Evolutionary conservation across 2,888 invertebrate genomes (phyloP).

Genomic region (Digitonthophagus gazella): DNA sequence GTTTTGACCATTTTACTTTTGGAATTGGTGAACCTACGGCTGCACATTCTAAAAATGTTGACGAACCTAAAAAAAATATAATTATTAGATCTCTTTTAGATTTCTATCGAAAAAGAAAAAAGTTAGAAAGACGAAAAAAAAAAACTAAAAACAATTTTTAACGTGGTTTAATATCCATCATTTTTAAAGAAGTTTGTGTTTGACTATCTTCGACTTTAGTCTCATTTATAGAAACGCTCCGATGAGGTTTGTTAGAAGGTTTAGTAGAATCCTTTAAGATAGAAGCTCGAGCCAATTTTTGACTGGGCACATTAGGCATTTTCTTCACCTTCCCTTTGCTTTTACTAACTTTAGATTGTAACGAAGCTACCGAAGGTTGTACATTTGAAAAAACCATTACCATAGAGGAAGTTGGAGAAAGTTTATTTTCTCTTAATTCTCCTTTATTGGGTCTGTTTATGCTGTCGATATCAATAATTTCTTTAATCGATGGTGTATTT

Average conservation of each 20-base stretch:
- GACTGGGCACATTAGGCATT: too few species aligned
- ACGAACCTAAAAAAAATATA: conserved; percentile 56
- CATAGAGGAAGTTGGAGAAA: background rate
- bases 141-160: background rate
- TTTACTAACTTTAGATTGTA: background rate
- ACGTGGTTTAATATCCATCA: background rate
- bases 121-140: too few species aligned
- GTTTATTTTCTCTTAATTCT: background rate
- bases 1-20: conserved; percentile 63
- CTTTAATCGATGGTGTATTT: background rate
- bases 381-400: background rate
- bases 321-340: background rate
- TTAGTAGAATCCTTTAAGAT: background rate
- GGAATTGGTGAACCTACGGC: conserved; percentile 69
- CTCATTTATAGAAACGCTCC: background rate
- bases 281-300: background rate
- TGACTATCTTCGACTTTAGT: background rate
- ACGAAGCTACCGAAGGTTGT: background rate
- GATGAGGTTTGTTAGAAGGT: background rate
- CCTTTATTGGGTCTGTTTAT: background rate
- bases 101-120: too few species aligned
- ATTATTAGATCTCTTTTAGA: too few species aligned
- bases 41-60: conserved; percentile 69
- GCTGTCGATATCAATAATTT: background rate
- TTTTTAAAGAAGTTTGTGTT: background rate